Base-by-base conservation (phyloP, 1,140 invertebrate species). In the Hylyphantes graminicola region DNA sequence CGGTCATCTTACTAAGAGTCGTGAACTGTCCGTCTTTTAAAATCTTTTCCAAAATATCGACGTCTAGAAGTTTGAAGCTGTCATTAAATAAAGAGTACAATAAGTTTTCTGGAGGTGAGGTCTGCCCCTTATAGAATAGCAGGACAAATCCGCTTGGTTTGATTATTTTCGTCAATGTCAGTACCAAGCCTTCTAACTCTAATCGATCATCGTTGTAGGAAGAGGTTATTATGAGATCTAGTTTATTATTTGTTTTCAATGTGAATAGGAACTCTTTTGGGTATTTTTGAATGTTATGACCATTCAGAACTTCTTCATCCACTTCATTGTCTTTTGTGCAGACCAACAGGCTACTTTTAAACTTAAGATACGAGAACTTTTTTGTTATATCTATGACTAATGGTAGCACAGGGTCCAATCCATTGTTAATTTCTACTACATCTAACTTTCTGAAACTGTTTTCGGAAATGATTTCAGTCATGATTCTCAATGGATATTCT, bases 381-480 rank as follows among this genome's bases (percentile, higher is more conserved):
- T 63, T 51, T 13, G 54, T 7, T 11, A 67, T 15, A 10, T 65
- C 72, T 21, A 17, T 11, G 35, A 81, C 19, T 53, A 6, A 13
- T n/a, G 55, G 55, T 21, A 74, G 19, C 7, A 86, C 57, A 51
- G 50, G 15, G 8, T 21, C 1, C 6, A 51, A 54, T 3, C 55
- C 21, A 7, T 51, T 17, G 53, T 82, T 81, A 9, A 80, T 17
- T 64, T 86, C 86, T n/a, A 81, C 9, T 2, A 86, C 65, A 78
- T 50, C 86, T 4, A 86, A 13, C 15, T 76, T 86, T 19, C 61
- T 72, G n/a, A 77, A 75, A 50, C 11, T 75, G 55, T 87, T 87
- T 54, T 87, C 86, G 3, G 57, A 9, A 19, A 87, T 80, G 15
- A 85, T 67, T 13, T 87, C 86, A 7, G 86, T 15, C 19, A 82